Percentiles rank a stretch among this genome's conserved stretches.
Conservation (phyloP, 2,797 vertebrate genomes). For the Spinus olivaceus region DNA sequence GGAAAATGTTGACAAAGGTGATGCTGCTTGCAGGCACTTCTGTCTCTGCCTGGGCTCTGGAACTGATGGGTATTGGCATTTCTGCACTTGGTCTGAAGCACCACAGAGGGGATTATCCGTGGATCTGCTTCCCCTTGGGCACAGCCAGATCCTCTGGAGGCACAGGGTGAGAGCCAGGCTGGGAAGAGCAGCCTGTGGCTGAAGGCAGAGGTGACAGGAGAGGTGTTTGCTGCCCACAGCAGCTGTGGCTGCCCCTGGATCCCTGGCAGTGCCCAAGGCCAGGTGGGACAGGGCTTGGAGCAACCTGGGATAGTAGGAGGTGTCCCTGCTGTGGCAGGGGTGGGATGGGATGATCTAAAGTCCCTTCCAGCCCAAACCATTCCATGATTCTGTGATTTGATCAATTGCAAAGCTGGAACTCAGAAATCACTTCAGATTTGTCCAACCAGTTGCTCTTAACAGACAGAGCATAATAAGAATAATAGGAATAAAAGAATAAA, state of each 20-base stretch:
- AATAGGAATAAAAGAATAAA: neutral
- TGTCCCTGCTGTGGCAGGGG: neutral
- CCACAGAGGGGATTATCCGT: neutral
- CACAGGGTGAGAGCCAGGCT: neutral
- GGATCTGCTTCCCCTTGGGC: neutral
- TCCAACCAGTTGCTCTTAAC: neutral
- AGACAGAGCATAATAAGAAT: neutral
- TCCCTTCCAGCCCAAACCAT: neutral
- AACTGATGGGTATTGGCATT: neutral
- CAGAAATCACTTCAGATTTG: neutral
- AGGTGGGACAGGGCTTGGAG: rapidly evolving
- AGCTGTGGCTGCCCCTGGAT: neutral
- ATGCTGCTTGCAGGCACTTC: neutral
- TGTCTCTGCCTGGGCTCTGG: neutral
- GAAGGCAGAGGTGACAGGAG: neutral
- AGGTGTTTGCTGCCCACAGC: neutral
- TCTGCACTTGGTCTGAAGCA: neutral
- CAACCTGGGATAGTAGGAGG: rapidly evolving
- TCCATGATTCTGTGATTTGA: neutral
- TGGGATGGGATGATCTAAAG: neutral
- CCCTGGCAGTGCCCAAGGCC: neutral
- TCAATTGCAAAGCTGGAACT: neutral
- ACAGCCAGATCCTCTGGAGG: neutral
- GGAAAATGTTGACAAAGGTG: neutral
- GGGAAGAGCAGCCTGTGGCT: neutral